Base-by-base conservation (phyloP, 92 coral and sea anemone species). In the Zoanthus sociatus region DNA sequence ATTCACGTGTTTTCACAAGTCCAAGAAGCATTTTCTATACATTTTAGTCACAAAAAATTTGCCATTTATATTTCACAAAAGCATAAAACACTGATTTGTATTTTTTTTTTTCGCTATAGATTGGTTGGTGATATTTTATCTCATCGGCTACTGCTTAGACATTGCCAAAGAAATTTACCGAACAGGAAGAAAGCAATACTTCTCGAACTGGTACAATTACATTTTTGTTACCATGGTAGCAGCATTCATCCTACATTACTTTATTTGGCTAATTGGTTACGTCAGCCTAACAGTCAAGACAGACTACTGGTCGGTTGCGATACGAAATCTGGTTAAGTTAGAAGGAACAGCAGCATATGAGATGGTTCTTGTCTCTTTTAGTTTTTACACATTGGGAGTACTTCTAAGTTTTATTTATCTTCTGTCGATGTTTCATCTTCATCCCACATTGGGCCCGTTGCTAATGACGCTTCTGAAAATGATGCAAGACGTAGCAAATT, bases 401-500 rank as follows among this genome's bases (percentile, higher is more conserved):
- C 87, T 85, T 5, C 54, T 85, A 20, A 84, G 89, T 9, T 90
- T 78, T 71, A 76, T 76, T 12, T 77, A 78, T 17, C 82, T 79
- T 31, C 30, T 86, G 51, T 90, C 92, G 0, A 84, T 86, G 70
- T 50, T 86, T 64, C 76, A 84, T 61, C 69, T 77, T 9, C 87
- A 86, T 54, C 77, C 83, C 9, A 61, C 37, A 63, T 75, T 77
- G 3, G 92, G 92, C 9, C 92, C 92, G 67, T 67, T 90, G 30
- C 70, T 90, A 30, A 88, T 84, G 33, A 88, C 89, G 1, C 83
- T 90, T 44, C 77, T 79, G 13, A 63, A 63, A 10, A 90, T 90
- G 92, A 30, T 90, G 63, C 54, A 84, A 48, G 89, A 90, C 73
- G 90, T 90, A 0, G 84, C 79, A 31, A 79, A 86, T 77, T 90